Percentiles rank a stretch among this genome's conserved stretches.
These are phyloP conservation scores for Ariolimax columbianus DNA, from an alignment of 2,888 invertebrate species.

Conservation along the genomic window DNA sequence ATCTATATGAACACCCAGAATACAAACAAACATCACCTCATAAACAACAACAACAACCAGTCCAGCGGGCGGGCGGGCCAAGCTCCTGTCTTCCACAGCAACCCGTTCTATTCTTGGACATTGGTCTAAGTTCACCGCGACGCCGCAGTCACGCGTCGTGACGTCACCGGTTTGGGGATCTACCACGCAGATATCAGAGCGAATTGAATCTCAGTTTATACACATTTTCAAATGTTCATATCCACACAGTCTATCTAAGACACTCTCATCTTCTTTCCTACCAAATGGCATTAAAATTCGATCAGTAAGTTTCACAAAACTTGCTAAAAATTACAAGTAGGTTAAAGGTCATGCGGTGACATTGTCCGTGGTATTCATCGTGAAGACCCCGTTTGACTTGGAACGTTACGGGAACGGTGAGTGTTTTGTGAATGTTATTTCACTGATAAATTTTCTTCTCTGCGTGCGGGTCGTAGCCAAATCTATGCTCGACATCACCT, in stretches of 20 bases:
- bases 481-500: conserved; percentile 29
- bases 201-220: neutral
- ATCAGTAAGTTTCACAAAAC: conserved; percentile 30
- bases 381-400: conserved; percentile 78
- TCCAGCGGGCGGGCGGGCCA: too few species aligned
- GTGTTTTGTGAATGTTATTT: conserved; percentile 81
- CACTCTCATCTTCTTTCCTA: neutral
- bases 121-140: neutral
- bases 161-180: conserved; percentile 44
- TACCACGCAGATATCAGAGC: conserved; percentile 29
- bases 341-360: conserved; percentile 74
- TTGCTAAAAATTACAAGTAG: conserved; percentile 47
- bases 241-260: neutral
- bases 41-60: too few species aligned
- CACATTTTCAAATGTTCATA: neutral
- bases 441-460: conserved; percentile 80
- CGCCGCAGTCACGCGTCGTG: conserved; percentile 46
- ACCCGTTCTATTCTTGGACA: conserved; percentile 21
- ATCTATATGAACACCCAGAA: neutral
- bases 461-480: conserved; percentile 36
- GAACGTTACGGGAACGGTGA: conserved; percentile 81
- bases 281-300: conserved; percentile 28
- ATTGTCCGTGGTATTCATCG: conserved; percentile 73
- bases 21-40: neutral
- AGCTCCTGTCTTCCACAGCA: neutral